Evolutionary conservation across 2,113 vertebrate species (phyloP).

Genomic region (Collichthys lucidus): DNA sequence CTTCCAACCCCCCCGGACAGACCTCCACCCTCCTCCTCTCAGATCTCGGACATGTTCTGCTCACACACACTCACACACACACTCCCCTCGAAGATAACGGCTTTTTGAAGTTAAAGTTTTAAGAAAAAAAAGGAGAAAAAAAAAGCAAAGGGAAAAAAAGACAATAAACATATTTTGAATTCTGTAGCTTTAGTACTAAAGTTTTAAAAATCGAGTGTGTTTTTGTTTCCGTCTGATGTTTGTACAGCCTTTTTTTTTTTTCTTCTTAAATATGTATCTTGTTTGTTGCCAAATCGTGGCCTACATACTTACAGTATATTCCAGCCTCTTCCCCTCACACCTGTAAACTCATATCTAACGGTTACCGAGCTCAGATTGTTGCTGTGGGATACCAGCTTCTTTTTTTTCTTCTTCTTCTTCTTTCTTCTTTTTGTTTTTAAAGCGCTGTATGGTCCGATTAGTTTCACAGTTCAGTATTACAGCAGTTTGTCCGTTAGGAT

Average conservation of each 20-base stretch:
- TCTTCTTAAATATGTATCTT: slow-evolving; percentile 81
- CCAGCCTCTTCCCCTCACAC: slow-evolving; percentile 40
- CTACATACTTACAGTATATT: slow-evolving; percentile 81
- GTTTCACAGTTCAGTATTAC: slow-evolving; percentile 54
- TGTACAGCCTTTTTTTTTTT: slow-evolving; percentile 80
- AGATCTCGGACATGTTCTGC: slow-evolving; percentile 37
- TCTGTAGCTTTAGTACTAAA: slow-evolving; percentile 87
- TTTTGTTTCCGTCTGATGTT: slow-evolving; percentile 83
- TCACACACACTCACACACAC: background rate
- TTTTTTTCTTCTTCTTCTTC: too few species aligned
- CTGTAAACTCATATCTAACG: slow-evolving; percentile 62
- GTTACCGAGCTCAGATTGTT: slow-evolving; percentile 57
- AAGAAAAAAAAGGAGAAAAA: background rate
- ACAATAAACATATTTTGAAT: slow-evolving; percentile 83
- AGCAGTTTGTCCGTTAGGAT: slow-evolving; percentile 28
- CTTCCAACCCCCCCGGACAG: slow-evolving; percentile 8
- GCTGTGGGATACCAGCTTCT: slow-evolving; percentile 53
- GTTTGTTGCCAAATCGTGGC: slow-evolving; percentile 90
- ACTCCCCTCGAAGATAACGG: slow-evolving; percentile 23
- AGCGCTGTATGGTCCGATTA: slow-evolving; percentile 66
- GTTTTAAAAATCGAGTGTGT: slow-evolving; percentile 83
- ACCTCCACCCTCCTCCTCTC: slow-evolving; percentile 40
- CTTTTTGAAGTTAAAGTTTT: slow-evolving; percentile 75
- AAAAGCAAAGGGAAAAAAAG: slow-evolving; percentile 39
- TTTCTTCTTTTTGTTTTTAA: background rate